These are phyloP conservation scores for Labeo catla DNA, from an alignment of 2,113 vertebrate genomes.

Conservation along the genomic window DNA sequence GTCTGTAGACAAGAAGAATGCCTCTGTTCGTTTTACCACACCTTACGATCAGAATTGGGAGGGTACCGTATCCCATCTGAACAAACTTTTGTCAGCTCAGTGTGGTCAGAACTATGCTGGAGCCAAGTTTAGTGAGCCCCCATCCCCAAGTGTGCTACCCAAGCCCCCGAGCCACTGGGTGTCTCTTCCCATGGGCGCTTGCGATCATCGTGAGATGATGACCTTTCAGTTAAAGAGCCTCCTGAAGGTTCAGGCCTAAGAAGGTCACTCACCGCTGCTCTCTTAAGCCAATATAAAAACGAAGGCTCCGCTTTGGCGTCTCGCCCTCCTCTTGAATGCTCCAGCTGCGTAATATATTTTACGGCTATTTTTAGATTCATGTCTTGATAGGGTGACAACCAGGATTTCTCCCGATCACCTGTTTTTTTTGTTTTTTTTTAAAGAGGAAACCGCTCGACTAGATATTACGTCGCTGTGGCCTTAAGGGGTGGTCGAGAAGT, in stretches of 20 bases:
- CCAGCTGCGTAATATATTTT: conserved; percentile 67
- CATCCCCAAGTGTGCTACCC: conserved; percentile 94
- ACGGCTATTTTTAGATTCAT: conserved; percentile 62
- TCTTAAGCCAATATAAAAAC: conserved; percentile 61
- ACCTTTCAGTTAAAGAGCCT: conserved; percentile 97
- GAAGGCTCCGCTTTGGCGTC: conserved; percentile 52
- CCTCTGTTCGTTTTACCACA: conserved; percentile 77
- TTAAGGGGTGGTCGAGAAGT: conserved; percentile 66
- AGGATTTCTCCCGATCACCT: conserved; percentile 42
- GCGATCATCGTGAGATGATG: conserved; percentile 91
- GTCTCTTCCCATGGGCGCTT: conserved; percentile 85
- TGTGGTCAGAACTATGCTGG: conserved; percentile 91
- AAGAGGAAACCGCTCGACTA: neutral
- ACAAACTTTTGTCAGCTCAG: conserved; percentile 82
- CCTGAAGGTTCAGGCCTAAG: conserved; percentile 95
- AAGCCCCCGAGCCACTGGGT: conserved; percentile 98
- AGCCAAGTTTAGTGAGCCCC: conserved; percentile 97
- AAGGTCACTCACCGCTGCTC: conserved; percentile 43
- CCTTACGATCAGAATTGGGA: conserved; percentile 85
- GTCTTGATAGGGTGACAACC: conserved; percentile 31
- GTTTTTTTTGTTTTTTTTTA: neutral
- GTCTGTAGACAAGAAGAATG: conserved; percentile 81
- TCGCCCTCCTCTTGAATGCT: conserved; percentile 66
- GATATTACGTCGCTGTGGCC: conserved; percentile 66
- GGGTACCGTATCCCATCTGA: conserved; percentile 79